Evolutionary conservation across 2,888 invertebrate genomes (phyloP), one percentile per base, ranked within the genome.

Genomic region (Nemapogon koenigi): DNA sequence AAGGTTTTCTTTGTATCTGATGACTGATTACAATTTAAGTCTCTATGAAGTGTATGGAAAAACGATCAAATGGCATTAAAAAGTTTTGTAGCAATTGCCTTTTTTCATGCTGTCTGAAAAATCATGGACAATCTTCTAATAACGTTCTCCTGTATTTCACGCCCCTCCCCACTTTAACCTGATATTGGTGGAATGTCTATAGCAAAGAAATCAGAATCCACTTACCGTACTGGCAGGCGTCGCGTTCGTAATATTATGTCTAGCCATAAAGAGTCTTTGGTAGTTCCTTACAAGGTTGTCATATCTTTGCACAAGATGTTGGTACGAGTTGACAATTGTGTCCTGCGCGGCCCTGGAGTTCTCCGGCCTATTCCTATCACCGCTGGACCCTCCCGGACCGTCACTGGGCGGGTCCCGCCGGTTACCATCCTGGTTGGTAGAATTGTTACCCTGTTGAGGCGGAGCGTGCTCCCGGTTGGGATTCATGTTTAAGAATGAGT

Each of bases 261-360:
- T 63, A 38, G 78, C 73, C 72, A 78, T 69, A 49, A 79, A 78
- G 42, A 79, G 49, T 37, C 78, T 57, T 51, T 78, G 75, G 51
- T 79, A 80, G 47, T 79, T 79, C 47, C 80, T 65, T 42, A 79
- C 78, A 40, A 79, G 57, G 46, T 66, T 79, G 49, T 80, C 78
- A 46, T 80, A 80, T 55, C 80, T 61, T 46, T 79, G 78, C 30
- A 80, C 75, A 41, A 80, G 56, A 45, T 73, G 75, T 46, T 79
- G 76, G 48, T 79, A 75, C 3, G 80, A 78, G 49, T 75, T 69
- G 3, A 73, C 73, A 33, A 75, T 76, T 53, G 73, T 62, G 41
- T 76, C 76, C 16, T 57, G 58, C 8, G 60, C 48, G 6, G 69
- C 69, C 30, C 54, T 56, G 1, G 58, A 39, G 18, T 14, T 19